Evolutionary conservation across 2,888 invertebrate species (phyloP), one percentile per base, ranked within the genome.

Genomic region (Melinaea menophilus): DNA sequence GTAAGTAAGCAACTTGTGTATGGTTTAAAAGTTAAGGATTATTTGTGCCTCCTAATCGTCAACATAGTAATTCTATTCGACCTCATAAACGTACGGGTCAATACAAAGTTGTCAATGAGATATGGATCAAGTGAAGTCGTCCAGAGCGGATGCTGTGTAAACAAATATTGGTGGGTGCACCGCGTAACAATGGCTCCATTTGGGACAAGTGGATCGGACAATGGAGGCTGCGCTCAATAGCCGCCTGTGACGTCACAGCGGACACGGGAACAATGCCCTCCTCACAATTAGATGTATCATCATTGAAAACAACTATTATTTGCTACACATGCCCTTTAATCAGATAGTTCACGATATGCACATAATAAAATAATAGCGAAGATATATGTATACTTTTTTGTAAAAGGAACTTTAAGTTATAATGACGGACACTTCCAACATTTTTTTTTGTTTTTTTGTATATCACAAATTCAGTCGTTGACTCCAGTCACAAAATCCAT

Each of bases 221-320:
- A 84, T 81, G 79, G 79, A 75, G 71, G 76, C 75, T 75, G 68
- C 72, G 74, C 77, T 78, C 74, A 82, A 83, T 82, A 78, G 79
- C 73, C 73, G 67, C 55, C 56, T 46, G 70, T 84, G 84, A 84
- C 78, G 83, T 83, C 84, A 84, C 81, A 71, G 74, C 81, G 84
- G 84, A 61, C 56, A 59, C 56, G 65, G 61, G 62, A 48, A 65
- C 83, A 82, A 84, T 80, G 79, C 74, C 72, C 73, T 65, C 67
- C 63, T 63, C 74, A 75, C 82, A 82, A 84, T 82, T 84, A 84
- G 75, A 73, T 72, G 73, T 41, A 7, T 37, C 37, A 37, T 2
- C 37, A 37, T 2, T 5, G 37, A 37, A 37, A 37, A 37, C 37
- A 37, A 37, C 41, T 11, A 9, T 41, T 11, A 41, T 41, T 41